phyloP scores from a whole-genome alignment of 2,888 invertebrate genomes.

The Dynastes tityus region DNA sequence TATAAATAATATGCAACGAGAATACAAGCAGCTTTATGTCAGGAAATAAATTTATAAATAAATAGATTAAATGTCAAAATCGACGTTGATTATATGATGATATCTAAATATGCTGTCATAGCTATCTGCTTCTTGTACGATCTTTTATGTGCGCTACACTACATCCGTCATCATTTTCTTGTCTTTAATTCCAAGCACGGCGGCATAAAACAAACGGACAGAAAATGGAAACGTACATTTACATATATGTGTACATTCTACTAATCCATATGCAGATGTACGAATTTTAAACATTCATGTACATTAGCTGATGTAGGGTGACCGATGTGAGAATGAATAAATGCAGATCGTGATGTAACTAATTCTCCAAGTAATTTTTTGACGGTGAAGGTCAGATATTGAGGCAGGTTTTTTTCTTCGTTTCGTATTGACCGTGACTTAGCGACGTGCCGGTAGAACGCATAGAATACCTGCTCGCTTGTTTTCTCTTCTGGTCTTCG shows the following conservation, averaged over 20 bases:
- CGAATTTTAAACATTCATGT: too few species aligned
- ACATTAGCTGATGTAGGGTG: background rate
- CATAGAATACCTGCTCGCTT: background rate
- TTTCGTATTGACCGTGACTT: slow-evolving; percentile 43
- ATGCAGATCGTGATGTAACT: slow-evolving; percentile 46
- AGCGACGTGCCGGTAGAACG: slow-evolving; percentile 5
- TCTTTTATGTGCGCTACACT: too few species aligned
- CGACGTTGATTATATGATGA: too few species aligned
- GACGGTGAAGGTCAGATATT: slow-evolving; percentile 51
- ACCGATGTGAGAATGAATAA: slow-evolving; percentile 25
- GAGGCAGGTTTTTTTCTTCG: slow-evolving; percentile 50
- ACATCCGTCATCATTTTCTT: background rate
- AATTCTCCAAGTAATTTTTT: slow-evolving; percentile 46
- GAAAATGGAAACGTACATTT: slow-evolving; percentile 2
- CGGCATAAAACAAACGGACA: background rate
- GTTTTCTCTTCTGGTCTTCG: too few species aligned
- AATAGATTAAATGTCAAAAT: too few species aligned
- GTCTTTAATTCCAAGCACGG: slow-evolving; percentile 1
- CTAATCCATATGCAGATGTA: background rate
- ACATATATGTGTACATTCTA: background rate
- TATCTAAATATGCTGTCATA: too few species aligned
- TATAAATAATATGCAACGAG: too few species aligned
- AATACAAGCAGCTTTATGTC: too few species aligned
- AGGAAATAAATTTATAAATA: too few species aligned
- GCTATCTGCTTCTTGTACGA: too few species aligned